Conservation (phyloP, 2,113 vertebrate genomes). For the Nerophis ophidion region DNA sequence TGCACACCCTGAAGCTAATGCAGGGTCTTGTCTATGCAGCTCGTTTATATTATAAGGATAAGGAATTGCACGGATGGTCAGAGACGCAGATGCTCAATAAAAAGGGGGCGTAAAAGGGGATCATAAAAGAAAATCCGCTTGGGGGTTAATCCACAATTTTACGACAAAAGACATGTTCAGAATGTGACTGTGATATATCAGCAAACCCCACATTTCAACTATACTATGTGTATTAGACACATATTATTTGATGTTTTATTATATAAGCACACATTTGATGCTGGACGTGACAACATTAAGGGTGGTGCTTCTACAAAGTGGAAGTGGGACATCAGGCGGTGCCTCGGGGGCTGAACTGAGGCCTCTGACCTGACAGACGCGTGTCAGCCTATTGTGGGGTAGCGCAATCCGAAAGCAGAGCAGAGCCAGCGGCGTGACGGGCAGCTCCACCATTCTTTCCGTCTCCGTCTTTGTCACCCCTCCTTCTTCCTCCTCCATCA, state of each 20-base stretch:
- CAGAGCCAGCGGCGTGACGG: slow-evolving; percentile 31
- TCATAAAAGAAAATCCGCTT: slow-evolving; percentile 37
- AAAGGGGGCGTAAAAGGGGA: slow-evolving; percentile 16
- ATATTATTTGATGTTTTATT: background rate
- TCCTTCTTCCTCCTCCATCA: slow-evolving; percentile 2
- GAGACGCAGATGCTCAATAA: slow-evolving; percentile 36
- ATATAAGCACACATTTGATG: background rate
- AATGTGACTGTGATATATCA: background rate
- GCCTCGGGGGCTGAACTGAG: slow-evolving; percentile 32
- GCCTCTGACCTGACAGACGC: slow-evolving; percentile 26
- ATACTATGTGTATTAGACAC: background rate
- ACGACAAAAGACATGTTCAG: slow-evolving; percentile 15
- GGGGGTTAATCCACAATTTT: slow-evolving; percentile 24
- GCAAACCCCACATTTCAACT: background rate
- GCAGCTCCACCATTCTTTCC: slow-evolving; percentile 25
- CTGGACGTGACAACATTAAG: background rate
- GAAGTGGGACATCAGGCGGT: slow-evolving; percentile 25
- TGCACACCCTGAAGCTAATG: slow-evolving; percentile 15
- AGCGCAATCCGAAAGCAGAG: slow-evolving; percentile 38
- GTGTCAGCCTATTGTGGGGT: slow-evolving; percentile 29
- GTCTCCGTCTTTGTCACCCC: slow-evolving; percentile 19
- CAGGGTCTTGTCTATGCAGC: background rate
- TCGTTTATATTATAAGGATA: background rate
- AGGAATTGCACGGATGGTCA: slow-evolving; percentile 5
- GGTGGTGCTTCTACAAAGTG: slow-evolving; percentile 10